A percentile compares a stretch with the other conserved stretches of the same genome.
These are phyloP conservation scores for Apamea anceps DNA, from an alignment of 2,888 invertebrate species.

Conservation along the genomic window DNA sequence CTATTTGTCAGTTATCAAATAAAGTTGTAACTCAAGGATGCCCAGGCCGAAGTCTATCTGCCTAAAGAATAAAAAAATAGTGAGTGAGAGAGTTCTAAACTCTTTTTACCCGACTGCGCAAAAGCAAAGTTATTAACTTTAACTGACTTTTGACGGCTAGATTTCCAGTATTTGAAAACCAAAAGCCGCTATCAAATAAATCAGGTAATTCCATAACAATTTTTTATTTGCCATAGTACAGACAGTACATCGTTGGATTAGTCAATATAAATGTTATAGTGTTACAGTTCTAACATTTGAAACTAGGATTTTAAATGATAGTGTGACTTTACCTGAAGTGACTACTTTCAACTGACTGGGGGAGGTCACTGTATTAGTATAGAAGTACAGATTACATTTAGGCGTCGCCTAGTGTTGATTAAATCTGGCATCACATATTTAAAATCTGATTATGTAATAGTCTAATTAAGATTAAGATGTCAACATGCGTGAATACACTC, in stretches of 20 bases:
- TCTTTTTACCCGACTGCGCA: background rate
- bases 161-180: background rate
- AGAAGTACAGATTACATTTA: background rate
- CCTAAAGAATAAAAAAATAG: background rate
- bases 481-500: background rate
- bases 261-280: background rate
- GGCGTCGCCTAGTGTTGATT: background rate
- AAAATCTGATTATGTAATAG: conserved; percentile 1
- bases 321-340: too few species aligned
- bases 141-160: background rate
- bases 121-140: background rate
- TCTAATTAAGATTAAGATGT: background rate
- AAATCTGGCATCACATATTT: background rate
- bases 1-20: background rate
- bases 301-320: background rate
- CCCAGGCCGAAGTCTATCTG: background rate
- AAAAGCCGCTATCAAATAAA: background rate
- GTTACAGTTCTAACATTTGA: background rate
- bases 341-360: background rate
- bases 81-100: background rate
- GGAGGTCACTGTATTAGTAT: background rate
- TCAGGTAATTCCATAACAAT: too few species aligned
- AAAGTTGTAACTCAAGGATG: background rate
- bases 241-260: background rate
- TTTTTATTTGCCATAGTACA: background rate